phyloP scores from a whole-genome alignment of 2,888 invertebrate species.

The Euphydryas editha region DNA sequence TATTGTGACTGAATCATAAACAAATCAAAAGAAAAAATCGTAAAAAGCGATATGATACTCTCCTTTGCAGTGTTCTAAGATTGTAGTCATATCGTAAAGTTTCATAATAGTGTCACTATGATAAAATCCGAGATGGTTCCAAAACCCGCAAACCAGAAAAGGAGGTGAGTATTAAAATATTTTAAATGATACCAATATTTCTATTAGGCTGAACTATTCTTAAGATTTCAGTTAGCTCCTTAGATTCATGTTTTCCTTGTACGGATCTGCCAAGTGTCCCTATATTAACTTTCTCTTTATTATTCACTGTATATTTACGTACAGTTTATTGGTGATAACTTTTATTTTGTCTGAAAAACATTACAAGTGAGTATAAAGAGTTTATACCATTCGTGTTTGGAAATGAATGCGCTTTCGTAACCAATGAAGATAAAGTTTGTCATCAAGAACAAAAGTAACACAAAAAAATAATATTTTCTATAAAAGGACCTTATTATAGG shows the following conservation, averaged over 20 bases:
- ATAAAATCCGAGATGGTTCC: conserved; percentile 75
- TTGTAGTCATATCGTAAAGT: conserved; percentile 79
- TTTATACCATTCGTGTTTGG: background rate
- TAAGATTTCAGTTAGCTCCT: conserved; percentile 12
- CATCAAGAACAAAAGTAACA: conserved; percentile 5
- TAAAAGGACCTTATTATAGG: background rate
- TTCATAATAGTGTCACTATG: conserved; percentile 68
- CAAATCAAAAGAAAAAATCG: conserved; percentile 57
- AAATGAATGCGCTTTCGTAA: conserved; percentile 21
- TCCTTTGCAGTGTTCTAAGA: conserved; percentile 84
- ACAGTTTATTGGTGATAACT: background rate
- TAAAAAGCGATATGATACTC: conserved; percentile 80
- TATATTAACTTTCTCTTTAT: conserved; percentile 45
- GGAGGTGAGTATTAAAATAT: conserved; percentile 82
- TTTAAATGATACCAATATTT: background rate
- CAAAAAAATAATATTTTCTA: background rate
- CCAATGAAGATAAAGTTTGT: conserved; percentile 19
- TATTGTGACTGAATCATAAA: conserved; percentile 59
- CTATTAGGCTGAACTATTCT: background rate
- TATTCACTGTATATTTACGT: conserved; percentile 13
- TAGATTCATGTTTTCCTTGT: conserved; percentile 40
- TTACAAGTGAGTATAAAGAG: background rate
- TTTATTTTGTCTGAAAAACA: background rate
- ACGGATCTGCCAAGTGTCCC: conserved; percentile 36
- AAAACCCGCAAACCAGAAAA: conserved; percentile 86